Evolutionary conservation across 2,888 invertebrate genomes (phyloP).

Genomic region (Boloria euphrosyne): DNA sequence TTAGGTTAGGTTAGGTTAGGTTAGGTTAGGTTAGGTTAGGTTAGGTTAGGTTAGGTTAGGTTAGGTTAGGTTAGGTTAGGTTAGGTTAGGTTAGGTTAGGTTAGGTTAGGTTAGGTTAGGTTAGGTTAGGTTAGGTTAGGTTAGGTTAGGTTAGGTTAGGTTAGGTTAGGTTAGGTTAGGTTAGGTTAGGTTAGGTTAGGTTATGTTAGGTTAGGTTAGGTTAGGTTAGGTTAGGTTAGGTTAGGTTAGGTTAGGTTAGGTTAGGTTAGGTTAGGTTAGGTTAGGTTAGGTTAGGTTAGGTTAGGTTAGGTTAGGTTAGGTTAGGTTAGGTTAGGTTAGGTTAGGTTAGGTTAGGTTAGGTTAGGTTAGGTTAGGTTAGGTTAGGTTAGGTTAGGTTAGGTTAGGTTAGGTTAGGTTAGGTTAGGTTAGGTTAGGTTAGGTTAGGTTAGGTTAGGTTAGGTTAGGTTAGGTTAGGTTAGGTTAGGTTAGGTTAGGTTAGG

Average conservation of each 20-base stretch:
- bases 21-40: constrained; percentile 32
- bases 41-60: constrained; percentile 40
- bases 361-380: constrained; percentile 32
- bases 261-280: too few species aligned
- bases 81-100: constrained; percentile 41
- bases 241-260: too few species aligned
- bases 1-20: constrained; percentile 30
- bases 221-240: too few species aligned
- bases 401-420: constrained; percentile 31
- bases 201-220: too few species aligned
- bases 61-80: constrained; percentile 40
- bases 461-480: constrained; percentile 34
- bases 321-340: constrained; percentile 32
- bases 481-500: constrained; percentile 33
- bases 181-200: too few species aligned
- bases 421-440: constrained; percentile 33
- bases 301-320: too few species aligned
- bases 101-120: constrained; percentile 42
- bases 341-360: constrained; percentile 28
- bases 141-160: too few species aligned
- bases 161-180: too few species aligned
- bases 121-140: too few species aligned
- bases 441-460: constrained; percentile 31
- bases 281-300: too few species aligned
- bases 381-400: constrained; percentile 31